These are phyloP conservation scores for Antrozous pallidus DNA, from an alignment of 2,797 vertebrate species.

Conservation along the genomic window DNA sequence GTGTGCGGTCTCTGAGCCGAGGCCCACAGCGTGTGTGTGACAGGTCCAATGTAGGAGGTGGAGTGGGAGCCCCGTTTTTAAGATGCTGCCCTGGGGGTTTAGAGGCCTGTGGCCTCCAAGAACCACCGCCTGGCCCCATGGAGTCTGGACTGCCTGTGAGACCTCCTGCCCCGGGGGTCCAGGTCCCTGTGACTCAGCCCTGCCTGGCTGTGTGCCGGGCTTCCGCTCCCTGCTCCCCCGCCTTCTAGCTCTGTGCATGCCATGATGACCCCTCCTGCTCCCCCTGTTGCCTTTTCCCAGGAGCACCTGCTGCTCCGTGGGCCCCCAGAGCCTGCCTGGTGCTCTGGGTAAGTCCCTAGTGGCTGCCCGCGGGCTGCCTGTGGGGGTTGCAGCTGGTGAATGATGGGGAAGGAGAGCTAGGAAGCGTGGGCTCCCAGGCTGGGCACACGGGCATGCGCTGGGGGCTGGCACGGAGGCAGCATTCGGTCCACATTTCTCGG, in stretches of 20 bases:
- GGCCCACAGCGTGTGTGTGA: too few species aligned
- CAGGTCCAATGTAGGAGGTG: background rate
- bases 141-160: background rate
- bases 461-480: background rate
- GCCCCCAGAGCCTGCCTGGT: background rate
- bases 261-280: too few species aligned
- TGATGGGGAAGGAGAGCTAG: background rate
- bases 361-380: too few species aligned
- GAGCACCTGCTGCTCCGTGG: background rate
- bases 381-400: background rate
- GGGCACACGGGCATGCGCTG: background rate
- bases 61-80: background rate
- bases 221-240: background rate
- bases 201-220: background rate
- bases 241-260: background rate
- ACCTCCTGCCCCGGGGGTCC: background rate
- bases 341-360: too few species aligned
- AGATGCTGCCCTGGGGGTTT: background rate
- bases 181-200: background rate
- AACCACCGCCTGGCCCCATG: background rate
- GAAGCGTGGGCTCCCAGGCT: background rate
- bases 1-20: too few species aligned
- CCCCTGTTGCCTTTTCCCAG: background rate
- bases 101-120: background rate
- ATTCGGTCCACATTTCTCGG: background rate